phyloP scores from a whole-genome alignment of 1,140 invertebrate genomes.

The Coenobita brevimanus region DNA sequence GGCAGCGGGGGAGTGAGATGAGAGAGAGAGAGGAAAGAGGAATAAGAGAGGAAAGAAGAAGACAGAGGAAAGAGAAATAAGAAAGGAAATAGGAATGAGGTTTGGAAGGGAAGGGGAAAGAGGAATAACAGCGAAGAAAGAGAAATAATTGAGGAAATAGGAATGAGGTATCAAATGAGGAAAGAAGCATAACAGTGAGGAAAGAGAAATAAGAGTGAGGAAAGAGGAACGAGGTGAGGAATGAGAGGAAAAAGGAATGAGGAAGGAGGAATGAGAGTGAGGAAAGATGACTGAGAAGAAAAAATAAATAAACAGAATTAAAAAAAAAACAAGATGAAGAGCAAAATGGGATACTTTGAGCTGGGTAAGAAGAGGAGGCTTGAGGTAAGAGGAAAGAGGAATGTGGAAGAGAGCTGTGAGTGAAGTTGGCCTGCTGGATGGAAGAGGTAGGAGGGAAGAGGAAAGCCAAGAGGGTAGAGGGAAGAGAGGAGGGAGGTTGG shows the following conservation, averaged over 20 bases:
- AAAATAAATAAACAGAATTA: too few relatives aligned
- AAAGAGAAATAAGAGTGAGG: not conserved
- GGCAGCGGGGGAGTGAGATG: too few relatives aligned
- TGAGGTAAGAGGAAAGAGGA: too few relatives aligned
- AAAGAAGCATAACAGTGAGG: not conserved
- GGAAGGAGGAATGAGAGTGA: not conserved
- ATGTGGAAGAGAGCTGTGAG: too few relatives aligned
- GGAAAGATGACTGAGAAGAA: constrained; percentile 11
- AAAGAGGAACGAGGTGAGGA: not conserved
- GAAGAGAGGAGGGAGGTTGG: too few relatives aligned
- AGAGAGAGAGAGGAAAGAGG: constrained; percentile 6
- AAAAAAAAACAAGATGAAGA: too few relatives aligned
- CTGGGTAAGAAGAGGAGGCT: too few relatives aligned
- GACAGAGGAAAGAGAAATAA: not conserved
- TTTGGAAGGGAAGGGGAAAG: too few relatives aligned
- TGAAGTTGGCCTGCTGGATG: too few relatives aligned
- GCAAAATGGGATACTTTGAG: too few relatives aligned
- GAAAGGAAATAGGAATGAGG: not conserved
- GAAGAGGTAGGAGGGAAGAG: too few relatives aligned
- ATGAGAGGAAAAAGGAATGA: not conserved
- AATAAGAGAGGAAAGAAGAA: not conserved
- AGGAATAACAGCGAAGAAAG: not conserved
- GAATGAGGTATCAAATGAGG: not conserved
- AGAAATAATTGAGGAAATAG: not conserved
- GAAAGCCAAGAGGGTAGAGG: too few relatives aligned